phyloP scores from a whole-genome alignment of 1,140 invertebrate genomes.

The Ctenoplectra terminalis region DNA sequence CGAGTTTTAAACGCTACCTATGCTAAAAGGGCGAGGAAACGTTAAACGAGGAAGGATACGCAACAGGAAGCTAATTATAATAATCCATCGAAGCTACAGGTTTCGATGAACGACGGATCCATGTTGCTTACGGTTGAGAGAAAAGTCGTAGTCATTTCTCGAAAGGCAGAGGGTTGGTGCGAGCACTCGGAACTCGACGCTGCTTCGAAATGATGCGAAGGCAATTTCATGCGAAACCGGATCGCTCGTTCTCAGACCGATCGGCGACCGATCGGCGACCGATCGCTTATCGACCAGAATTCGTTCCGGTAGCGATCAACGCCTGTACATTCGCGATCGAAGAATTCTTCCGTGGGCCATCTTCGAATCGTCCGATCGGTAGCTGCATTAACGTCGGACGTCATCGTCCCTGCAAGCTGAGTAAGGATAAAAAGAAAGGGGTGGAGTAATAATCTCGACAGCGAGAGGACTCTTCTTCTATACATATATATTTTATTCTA shows the following conservation, averaged over 20 bases:
- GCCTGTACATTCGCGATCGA: constrained; percentile 26
- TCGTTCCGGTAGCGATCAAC: constrained; percentile 58
- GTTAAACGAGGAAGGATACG: constrained; percentile 48
- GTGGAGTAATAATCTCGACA: constrained; percentile 52
- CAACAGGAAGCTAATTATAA: constrained; percentile 63
- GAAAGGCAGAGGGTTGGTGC: background rate
- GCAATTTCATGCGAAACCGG: no score
- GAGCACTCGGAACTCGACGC: background rate
- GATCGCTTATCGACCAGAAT: constrained; percentile 53
- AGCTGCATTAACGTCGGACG: constrained; percentile 57
- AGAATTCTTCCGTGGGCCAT: constrained; percentile 29
- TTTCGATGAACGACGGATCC: constrained; percentile 36
- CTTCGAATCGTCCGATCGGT: constrained; percentile 32
- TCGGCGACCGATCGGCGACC: background rate
- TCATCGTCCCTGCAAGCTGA: constrained; percentile 38
- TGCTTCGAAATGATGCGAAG: no score
- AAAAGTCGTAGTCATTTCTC: background rate
- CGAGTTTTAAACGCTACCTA: constrained; percentile 58
- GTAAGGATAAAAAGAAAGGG: background rate
- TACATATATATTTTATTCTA: no score
- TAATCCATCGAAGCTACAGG: constrained; percentile 48
- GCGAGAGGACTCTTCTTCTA: constrained; percentile 27
- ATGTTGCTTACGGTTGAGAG: constrained; percentile 33
- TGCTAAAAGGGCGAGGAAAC: constrained; percentile 23
- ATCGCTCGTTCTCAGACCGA: background rate